Base-by-base conservation (phyloP, 2,113 vertebrate genomes). In the Mola mola region DNA sequence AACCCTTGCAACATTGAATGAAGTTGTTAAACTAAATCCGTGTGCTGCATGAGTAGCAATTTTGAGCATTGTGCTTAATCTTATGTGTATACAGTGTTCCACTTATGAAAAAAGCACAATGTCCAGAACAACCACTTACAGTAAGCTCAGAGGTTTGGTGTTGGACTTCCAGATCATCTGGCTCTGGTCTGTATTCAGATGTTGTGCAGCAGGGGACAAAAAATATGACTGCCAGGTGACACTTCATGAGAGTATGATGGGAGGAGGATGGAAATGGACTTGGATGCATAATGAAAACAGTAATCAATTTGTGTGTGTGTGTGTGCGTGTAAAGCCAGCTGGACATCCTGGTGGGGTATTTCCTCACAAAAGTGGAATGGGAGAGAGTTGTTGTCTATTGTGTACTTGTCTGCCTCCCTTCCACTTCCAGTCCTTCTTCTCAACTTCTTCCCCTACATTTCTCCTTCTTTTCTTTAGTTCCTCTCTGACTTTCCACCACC, bases 311-410 rank as follows among this genome's bases (percentile, higher is more conserved):
- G 28, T 29, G 28, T 29, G 28, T 29, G 28, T 29, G 49, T n/a
- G 4, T 51, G 22, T 8, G 17, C 55, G 29, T 72, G 37, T 58
- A 31, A 62, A 51, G 38, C 66, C 60, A 67, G 55, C 56, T 71
- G 60, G 33, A 68, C 10, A 34, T 19, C 31, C 41, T 31, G 19
- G 9, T 36, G 64, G 13, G 28, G 20, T 61, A 8, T 34, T 51
- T 19, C 28, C 42, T 31, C 13, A 24, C 49, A 25, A 41, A 13
- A 41, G 19, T 19, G 50, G 37, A 12, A 2, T 4, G n/a, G 22
- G 10, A 4, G 13, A 12, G 56, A 46, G 75, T 78, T 82, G 42
- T 82, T 76, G 42, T 67, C 36, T 20, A 4, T 20, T 6, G 28
- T 63, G 21, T 19, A 60, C 53, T 28, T 8, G 44, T 66, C 28